Percentiles rank a stretch among this genome's conserved stretches.
phyloP scores from a whole-genome alignment of 2,113 vertebrate species.

The Mustelus asterias region DNA sequence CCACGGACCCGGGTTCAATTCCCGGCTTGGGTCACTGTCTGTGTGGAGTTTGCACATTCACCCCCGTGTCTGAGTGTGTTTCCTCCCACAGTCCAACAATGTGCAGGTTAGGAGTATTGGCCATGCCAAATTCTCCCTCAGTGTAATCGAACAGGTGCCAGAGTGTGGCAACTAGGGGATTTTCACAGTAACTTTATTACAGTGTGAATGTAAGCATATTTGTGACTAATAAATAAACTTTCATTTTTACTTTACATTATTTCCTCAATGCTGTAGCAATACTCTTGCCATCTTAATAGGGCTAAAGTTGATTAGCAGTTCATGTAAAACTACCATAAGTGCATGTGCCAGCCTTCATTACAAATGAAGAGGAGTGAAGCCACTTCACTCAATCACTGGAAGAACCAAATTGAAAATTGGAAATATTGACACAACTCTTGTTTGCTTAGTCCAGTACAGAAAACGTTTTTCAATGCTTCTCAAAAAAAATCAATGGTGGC shows the following conservation, averaged over 20 bases:
- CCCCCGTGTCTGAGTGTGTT: too few relatives aligned
- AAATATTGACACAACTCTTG: background rate
- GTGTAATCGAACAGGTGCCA: too few relatives aligned
- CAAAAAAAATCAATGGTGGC: background rate
- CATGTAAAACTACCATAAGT: background rate
- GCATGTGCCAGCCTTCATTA: background rate
- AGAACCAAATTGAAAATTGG: background rate
- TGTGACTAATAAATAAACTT: too few relatives aligned
- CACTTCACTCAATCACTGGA: background rate
- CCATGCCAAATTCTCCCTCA: too few relatives aligned
- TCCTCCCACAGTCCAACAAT: too few relatives aligned
- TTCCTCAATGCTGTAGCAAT: background rate
- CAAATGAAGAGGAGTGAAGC: background rate
- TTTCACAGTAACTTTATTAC: too few relatives aligned
- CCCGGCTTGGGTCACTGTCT: too few relatives aligned
- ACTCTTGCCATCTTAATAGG: background rate
- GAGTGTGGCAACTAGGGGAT: too few relatives aligned
- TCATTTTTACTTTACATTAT: background rate
- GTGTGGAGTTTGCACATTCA: too few relatives aligned
- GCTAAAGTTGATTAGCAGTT: background rate
- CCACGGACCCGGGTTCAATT: too few relatives aligned
- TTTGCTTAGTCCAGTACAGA: background rate
- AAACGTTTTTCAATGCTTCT: background rate
- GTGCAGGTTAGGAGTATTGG: too few relatives aligned
- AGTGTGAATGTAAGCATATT: too few relatives aligned